Evolutionary conservation across 2,888 invertebrate species (phyloP), one percentile per base, ranked within the genome.

Genomic region (Perdita meconis): DNA sequence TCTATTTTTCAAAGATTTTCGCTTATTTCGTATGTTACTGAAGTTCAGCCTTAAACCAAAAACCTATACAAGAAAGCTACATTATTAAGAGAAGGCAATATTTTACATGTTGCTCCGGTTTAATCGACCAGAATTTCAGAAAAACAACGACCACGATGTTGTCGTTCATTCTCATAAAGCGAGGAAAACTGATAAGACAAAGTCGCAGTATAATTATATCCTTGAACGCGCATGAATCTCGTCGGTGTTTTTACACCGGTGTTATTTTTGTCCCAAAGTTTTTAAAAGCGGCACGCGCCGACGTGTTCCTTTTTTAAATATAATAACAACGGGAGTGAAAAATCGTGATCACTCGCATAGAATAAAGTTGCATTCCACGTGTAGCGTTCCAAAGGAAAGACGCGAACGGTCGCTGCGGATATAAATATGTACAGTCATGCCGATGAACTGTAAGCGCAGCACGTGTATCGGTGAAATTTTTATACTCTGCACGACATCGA

Each of bases 381-480:
- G 69, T 51, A 34, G 8, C 22, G 12, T 19, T 56, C 26, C 1
- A 16, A 19, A 2, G 34, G 24, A 60, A 38, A 47, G 26, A 38
- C 61, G 47, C 30, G 69, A 75, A 75, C 68, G 55, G 42, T 8
- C 24, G 51, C 26, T 26, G 22, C 38, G 56, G 47, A 47, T 47
- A 47, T 47, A 47, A 47, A 70, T 78, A 78, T 69, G 65, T 66
- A 66, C 75, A 78, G 61, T 61, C 40, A 6, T 75, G 51, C 65
- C 65, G 24, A 26, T 60, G 65, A 70, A 65, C 65, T 70, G 44
- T 60, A 70, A 65, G n/a, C 38, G 26, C 38, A 22, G 36, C 75
- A 47, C 68, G 75, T 67, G 60, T 56, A 63, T 76, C 78, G 57
- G 22, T 63, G 53, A 55, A 73, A 64, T 65, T 74, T 73, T 60